Conservation (phyloP, 2,113 vertebrate species). For the Gallinago media region DNA sequence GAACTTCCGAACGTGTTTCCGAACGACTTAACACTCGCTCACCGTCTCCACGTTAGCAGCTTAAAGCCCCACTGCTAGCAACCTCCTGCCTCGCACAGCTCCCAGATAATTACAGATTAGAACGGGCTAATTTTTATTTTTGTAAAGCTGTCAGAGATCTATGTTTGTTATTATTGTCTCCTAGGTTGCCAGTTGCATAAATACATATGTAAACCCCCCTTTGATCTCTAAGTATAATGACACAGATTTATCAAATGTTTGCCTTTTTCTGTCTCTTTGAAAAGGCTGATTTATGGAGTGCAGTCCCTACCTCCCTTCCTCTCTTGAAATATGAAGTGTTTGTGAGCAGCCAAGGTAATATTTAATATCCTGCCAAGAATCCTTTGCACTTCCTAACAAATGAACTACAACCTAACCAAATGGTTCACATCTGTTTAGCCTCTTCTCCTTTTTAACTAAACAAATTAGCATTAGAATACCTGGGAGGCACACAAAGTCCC, state of each 20-base stretch:
- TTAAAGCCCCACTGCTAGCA: background rate
- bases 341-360: slow-evolving; percentile 80
- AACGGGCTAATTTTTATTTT: slow-evolving; percentile 68
- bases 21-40: background rate
- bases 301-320: slow-evolving; percentile 71
- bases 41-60: background rate
- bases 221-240: slow-evolving; percentile 76
- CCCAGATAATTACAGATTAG: slow-evolving; percentile 64
- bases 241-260: slow-evolving; percentile 82
- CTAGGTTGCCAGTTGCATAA: slow-evolving; percentile 68
- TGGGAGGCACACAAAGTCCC: slow-evolving; percentile 63
- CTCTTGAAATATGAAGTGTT: slow-evolving; percentile 84
- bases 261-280: slow-evolving; percentile 76
- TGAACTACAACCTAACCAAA: slow-evolving; percentile 77
- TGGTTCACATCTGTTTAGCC: slow-evolving; percentile 81
- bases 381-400: slow-evolving; percentile 80
- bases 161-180: slow-evolving; percentile 67
- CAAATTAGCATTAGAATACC: slow-evolving; percentile 83
- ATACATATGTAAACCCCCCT: slow-evolving; percentile 72
- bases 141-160: slow-evolving; percentile 59
- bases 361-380: slow-evolving; percentile 81
- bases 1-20: background rate
- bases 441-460: slow-evolving; percentile 75
- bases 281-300: slow-evolving; percentile 77
- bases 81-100: slow-evolving; percentile 18